Evolutionary conservation across 2,797 vertebrate genomes (phyloP), one percentile per base, ranked within the genome.

Genomic region (Decapterus maruadsi): DNA sequence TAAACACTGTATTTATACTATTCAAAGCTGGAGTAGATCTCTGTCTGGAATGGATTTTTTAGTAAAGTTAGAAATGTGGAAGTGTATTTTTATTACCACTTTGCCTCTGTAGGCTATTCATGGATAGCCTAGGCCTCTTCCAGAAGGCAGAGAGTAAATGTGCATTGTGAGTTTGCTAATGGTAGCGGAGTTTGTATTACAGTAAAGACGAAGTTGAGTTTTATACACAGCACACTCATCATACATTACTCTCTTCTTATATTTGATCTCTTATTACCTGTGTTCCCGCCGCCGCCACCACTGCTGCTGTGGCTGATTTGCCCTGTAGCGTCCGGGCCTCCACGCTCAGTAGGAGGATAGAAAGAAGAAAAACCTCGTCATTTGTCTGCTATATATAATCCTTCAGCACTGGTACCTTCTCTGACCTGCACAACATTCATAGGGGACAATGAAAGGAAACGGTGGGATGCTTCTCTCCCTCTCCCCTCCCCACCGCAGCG

Each of bases 361-460:
- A 67, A 61, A 82, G 57, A 59, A 50, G 61, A 72, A 68, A 59
- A 76, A 70, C 71, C 78, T 88, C 77, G 45, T 90, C 87, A 86
- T 85, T 90, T 88, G 65, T 89, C 80, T 55, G 77, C 84, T 92
- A 89, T 90, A 90, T 91, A 89, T 89, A 89, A 83, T 85, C 78
- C 83, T 87, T 85, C 58, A 68, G 74, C 40, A 74, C 78, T 4
- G 68, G 74, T 75, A 66, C 72, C 77, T 84, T 62, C 79, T 61
- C 73, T 87, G 89, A 90, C 89, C 88, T 46, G 53, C 67, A 71
- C 81, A 88, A 76, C 84, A 80, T 87, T 89, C 88, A 86, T 61
- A 64, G 65, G 87, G 88, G 88, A 91, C 88, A 91, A 87, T 91
- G 84, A 92, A 92, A 92, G 82, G 75, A 88, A 89, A 58, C 72